Conservation (phyloP, 2,113 vertebrate species). For the Odocoileus hemionus region DNA sequence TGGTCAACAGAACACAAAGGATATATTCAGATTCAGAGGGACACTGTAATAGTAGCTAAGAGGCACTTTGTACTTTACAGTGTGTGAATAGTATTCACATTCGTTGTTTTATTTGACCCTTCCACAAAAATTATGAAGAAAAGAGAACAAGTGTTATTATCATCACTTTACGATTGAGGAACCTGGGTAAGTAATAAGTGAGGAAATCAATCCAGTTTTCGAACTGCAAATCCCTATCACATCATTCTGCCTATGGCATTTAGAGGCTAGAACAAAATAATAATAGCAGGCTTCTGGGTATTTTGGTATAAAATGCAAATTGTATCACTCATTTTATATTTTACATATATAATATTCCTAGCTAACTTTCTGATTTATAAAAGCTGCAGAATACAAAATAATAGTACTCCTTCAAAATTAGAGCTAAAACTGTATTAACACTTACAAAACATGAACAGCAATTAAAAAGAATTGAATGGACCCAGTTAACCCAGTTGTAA, state of each 20-base stretch:
- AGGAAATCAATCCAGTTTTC: neutral
- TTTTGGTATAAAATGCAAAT: neutral
- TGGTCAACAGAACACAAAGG: neutral
- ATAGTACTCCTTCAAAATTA: neutral
- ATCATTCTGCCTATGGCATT: neutral
- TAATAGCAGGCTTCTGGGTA: neutral
- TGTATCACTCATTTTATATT: neutral
- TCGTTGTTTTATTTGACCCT: neutral
- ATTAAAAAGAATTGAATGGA: neutral
- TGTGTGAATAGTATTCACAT: neutral
- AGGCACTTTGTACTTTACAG: neutral
- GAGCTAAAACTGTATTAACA: neutral
- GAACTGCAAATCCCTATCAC: neutral
- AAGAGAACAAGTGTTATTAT: neutral
- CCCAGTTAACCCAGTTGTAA: neutral
- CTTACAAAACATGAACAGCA: neutral
- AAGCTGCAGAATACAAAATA: neutral
- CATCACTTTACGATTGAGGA: neutral
- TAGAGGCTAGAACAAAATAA: neutral
- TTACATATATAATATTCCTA: neutral
- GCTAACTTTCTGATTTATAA: neutral
- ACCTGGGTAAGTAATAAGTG: neutral
- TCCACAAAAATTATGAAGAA: neutral
- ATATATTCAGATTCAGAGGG: neutral
- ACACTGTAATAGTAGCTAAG: neutral